phyloP scores from a whole-genome alignment of 2,797 vertebrate species.

The Antrozous pallidus region DNA sequence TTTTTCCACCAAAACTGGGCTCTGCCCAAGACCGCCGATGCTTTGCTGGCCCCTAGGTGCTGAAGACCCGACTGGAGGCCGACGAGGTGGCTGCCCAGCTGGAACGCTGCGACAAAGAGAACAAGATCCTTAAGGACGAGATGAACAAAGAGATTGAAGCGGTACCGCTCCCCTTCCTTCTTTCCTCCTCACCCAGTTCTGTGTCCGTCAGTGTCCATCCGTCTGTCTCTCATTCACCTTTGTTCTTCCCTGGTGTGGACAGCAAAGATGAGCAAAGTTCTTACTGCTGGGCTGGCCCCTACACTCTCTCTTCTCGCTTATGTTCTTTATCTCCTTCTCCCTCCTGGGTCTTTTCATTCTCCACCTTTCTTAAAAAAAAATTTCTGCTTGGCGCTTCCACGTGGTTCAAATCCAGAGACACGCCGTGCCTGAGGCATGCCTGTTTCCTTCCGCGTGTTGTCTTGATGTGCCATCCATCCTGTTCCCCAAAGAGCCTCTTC shows the following conservation, averaged over 20 bases:
- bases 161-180: constrained; percentile 75
- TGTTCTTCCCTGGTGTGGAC: background rate
- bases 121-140: constrained; percentile 82
- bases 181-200: background rate
- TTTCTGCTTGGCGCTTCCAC: background rate
- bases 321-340: background rate
- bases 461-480: background rate
- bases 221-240: background rate
- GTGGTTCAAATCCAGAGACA: background rate
- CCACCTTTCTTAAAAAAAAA: background rate
- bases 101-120: constrained; percentile 87
- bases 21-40: background rate
- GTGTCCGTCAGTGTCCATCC: background rate
- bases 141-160: constrained; percentile 87
- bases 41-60: constrained; percentile 82
- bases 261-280: background rate
- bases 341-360: background rate
- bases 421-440: background rate
- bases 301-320: background rate
- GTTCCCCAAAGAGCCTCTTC: background rate
- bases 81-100: constrained; percentile 87
- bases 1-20: background rate
- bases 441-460: background rate
- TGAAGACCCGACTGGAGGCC: constrained; percentile 88
- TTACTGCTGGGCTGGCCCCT: background rate